Evolutionary conservation across 2,113 vertebrate genomes (phyloP), one percentile per base, ranked within the genome.

Genomic region (Cygnus atratus): DNA sequence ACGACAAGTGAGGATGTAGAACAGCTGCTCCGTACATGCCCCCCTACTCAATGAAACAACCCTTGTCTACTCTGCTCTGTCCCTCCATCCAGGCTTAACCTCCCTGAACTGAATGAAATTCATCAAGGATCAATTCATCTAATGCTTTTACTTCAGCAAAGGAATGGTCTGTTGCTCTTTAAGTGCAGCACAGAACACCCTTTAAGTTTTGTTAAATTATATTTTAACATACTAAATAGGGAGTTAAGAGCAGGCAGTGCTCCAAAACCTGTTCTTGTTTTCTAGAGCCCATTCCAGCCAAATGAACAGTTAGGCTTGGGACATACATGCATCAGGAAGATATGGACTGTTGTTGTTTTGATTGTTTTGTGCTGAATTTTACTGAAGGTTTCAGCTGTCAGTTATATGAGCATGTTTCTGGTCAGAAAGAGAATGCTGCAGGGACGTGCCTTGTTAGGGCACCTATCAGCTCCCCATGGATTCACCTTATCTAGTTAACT

Each of bases 401-500:
- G 62, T 70, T 44, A 59, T 41, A 58, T 41, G 37, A 54, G 41
- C 70, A 37, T 9, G n/a, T 61, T 86, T 88, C 68, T 90, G 90
- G 80, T 61, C 76, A 93, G 84, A 94, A 76, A 44, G 25, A 95
- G 79, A 87, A 91, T 54, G 52, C 43, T 85, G 29, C 37, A 87
- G 39, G 39, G 88, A 41, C 82, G 67, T 21, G 41, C 15, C 67
- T 92, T 93, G 67, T 89, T 82, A 84, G 62, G 44, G 16, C 37
- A 92, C 43, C 58, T 88, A n/a, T 77, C 80, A 80, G n/a, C 50
- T 82, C 87, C 85, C 44, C 26, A 62, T 4, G 5, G 82, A 95
- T 73, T 91, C 76, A 77, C 37, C 15, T 74, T 74, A 91, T 59
- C 37, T 37, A 90, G 54, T 65, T 62, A 88, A 28, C 66, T 96